Conservation (phyloP, 2,797 vertebrate species). For the Huso huso region DNA sequence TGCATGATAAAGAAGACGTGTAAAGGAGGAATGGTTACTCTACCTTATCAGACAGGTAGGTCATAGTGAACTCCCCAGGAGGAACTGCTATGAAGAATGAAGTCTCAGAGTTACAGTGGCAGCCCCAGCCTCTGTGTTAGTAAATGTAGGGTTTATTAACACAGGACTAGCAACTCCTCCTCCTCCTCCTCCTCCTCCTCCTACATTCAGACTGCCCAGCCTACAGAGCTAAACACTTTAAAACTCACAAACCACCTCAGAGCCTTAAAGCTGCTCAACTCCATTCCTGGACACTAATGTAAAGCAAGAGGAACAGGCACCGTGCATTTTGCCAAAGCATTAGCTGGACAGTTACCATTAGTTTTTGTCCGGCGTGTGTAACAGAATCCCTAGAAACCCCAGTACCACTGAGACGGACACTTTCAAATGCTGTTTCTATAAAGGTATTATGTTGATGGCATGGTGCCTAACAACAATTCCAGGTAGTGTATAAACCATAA, state of each 20-base stretch:
- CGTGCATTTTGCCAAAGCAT: too few relatives aligned
- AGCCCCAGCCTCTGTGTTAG: conserved; percentile 36
- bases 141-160: conserved; percentile 38
- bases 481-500: too few relatives aligned
- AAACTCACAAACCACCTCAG: conserved; percentile 16
- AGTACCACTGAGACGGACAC: too few relatives aligned
- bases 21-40: conserved; percentile 28
- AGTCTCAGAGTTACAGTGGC: conserved; percentile 40
- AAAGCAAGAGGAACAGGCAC: too few relatives aligned
- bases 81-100: conserved; percentile 29
- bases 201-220: conserved; percentile 13
- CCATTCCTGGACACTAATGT: conserved; percentile 4
- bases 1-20: conserved; percentile 15
- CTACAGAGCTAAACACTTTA: conserved; percentile 11
- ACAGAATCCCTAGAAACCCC: too few relatives aligned
- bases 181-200: conserved; percentile 43
- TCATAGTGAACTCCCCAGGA: conserved; percentile 52
- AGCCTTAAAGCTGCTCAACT: conserved; percentile 17
- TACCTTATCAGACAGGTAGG: conserved; percentile 53
- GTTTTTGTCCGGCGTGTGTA: too few relatives aligned
- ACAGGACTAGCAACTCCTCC: conserved; percentile 48
- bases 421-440: too few relatives aligned
- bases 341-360: too few relatives aligned
- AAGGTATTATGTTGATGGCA: too few relatives aligned
- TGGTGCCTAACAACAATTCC: too few relatives aligned